Conservation (phyloP, 2,888 invertebrate species). For the Odontocerum albicorne region DNA sequence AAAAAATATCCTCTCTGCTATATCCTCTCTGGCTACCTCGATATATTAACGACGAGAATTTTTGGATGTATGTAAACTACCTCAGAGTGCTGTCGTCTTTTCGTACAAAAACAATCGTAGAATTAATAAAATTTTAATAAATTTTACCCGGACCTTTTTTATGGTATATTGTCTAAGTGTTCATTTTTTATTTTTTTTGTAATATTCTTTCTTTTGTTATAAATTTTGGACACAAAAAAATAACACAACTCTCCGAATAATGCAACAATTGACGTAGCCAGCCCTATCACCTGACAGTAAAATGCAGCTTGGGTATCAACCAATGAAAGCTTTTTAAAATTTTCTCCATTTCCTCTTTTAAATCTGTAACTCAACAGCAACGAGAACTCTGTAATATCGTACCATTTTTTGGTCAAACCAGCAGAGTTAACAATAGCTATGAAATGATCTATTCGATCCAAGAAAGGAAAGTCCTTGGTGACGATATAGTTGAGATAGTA, state of each 20-base stretch:
- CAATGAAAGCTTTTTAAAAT: conserved; percentile 4
- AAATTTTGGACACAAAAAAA: not conserved
- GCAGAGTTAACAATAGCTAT: conserved; percentile 43
- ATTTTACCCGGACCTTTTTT: too few relatives aligned
- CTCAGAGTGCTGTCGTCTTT: too few relatives aligned
- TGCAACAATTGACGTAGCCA: conserved; percentile 8
- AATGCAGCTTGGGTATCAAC: conserved; percentile 21
- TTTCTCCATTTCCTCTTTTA: not conserved
- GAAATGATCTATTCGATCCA: conserved; percentile 43
- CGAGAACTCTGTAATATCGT: conserved; percentile 38
- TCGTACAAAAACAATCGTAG: too few relatives aligned
- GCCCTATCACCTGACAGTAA: too few relatives aligned
- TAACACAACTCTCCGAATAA: conserved; percentile 15
- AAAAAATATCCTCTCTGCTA: too few relatives aligned
- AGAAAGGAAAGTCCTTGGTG: conserved; percentile 47
- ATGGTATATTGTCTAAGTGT: too few relatives aligned
- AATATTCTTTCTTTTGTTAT: too few relatives aligned
- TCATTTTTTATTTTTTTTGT: too few relatives aligned
- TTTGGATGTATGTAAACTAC: too few relatives aligned
- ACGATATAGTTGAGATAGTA: conserved; percentile 50
- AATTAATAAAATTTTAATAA: too few relatives aligned
- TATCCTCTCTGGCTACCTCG: too few relatives aligned
- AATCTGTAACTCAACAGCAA: conserved; percentile 26
- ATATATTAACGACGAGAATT: too few relatives aligned
- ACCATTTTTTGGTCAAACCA: conserved; percentile 49